Base-by-base conservation (phyloP, 2,888 invertebrate species). In the Nephrotoma flavescens region DNA sequence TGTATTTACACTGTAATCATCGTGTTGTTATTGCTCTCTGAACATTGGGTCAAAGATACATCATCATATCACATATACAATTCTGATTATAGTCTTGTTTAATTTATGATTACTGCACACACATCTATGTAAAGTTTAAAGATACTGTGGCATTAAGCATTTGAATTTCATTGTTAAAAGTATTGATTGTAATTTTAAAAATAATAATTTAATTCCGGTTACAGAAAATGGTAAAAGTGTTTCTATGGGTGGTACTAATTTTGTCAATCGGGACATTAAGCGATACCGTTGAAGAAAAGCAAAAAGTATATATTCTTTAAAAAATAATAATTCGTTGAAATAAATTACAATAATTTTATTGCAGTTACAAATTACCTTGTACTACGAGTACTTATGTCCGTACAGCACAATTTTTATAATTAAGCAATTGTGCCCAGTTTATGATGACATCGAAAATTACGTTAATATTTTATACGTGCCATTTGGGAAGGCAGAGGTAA, bases 401-500 rank as follows among this genome's bases (percentile, higher is more conserved):
- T 94, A 95, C 89, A 95, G 94, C 90, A 90, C 90, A 85, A 89
- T 89, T 11, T 95, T 95, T 89, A 92, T 95, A 87, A 88, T 90
- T 6, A 89, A 92, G 0, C 94, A 95, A 89, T 89, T 95, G 52
- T 90, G 91, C 71, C 94, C 94, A 0, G 90, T 92, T 0, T 92
- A 93, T 89, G 89, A 91, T 4, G 89, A 92, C 83, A 89, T 95
- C 83, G 91, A 92, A 6, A 89, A 92, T 11, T 92, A 93, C 88
- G 89, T 95, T 4, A 90, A 92, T 71, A 89, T 95, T 12, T 90
- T 91, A n/a, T 90, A 95, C 42, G 91, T 95, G 86, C 95, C 95
- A 0, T 95, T 95, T 89, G 95, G 95, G 85, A 95, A 95, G 90
- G 93, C 94, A 9, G 89, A 89, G 89, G 95, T 95, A 90, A 92